Evolutionary conservation across 2,113 vertebrate genomes (phyloP).

Genomic region (Zootoca vivipara): DNA sequence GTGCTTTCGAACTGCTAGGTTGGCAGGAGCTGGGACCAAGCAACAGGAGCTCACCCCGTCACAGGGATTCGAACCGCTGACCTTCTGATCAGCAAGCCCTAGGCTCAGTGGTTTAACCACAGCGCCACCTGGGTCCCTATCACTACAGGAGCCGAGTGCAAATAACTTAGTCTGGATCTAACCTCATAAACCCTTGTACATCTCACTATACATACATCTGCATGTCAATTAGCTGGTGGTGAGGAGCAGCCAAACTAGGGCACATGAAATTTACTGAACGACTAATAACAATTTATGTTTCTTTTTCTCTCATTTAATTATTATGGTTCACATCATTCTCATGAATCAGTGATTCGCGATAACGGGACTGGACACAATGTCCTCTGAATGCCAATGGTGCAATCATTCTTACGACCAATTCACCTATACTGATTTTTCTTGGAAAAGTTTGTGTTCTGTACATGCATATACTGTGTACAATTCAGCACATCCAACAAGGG

Average conservation of each 20-base stretch:
- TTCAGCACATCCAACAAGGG: not conserved
- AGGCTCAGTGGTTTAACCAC: too few species aligned
- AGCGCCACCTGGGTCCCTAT: too few species aligned
- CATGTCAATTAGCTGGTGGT: not conserved
- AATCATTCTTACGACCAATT: not conserved
- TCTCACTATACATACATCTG: not conserved
- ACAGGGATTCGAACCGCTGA: too few species aligned
- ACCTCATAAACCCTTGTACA: not conserved
- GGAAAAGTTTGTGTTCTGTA: not conserved
- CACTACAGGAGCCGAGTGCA: not conserved
- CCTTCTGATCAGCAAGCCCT: too few species aligned
- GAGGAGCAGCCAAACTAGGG: conserved; percentile 4
- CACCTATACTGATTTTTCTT: not conserved
- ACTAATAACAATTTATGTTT: conserved; percentile 31
- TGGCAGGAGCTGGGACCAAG: too few species aligned
- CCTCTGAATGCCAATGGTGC: not conserved
- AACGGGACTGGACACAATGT: not conserved
- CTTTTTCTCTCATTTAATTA: conserved; percentile 44
- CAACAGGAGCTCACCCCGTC: too few species aligned
- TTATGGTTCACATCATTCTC: not conserved
- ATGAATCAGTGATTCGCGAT: not conserved
- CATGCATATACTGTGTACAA: not conserved
- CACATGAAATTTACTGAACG: conserved; percentile 6
- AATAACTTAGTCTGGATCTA: not conserved
- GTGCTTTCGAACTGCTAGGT: too few species aligned